These are phyloP conservation scores for Kuschelorhynchus macadamiae DNA, from an alignment of 2,888 invertebrate genomes.

Conservation along the genomic window DNA sequence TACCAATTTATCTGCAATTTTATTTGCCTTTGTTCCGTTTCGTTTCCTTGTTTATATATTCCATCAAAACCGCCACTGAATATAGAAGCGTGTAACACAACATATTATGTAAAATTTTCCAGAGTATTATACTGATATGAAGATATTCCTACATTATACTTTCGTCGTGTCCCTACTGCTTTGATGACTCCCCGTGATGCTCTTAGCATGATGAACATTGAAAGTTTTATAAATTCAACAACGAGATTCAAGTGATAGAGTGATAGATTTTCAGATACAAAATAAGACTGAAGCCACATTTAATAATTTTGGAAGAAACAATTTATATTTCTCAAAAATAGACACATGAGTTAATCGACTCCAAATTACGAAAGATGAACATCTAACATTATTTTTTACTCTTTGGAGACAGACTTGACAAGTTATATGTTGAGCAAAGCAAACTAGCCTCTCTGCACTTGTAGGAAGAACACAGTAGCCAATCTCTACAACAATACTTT, in stretches of 20 bases:
- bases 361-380: too few relatives aligned
- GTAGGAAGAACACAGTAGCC: too few relatives aligned
- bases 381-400: too few relatives aligned
- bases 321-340: too few relatives aligned
- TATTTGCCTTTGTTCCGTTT: neutral
- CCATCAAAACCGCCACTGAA: constrained; percentile 10
- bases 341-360: too few relatives aligned
- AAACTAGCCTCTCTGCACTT: too few relatives aligned
- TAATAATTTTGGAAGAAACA: neutral
- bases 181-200: constrained; percentile 29
- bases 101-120: constrained; percentile 37
- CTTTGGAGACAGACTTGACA: too few relatives aligned
- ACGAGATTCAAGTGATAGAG: constrained; percentile 6
- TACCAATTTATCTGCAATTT: constrained; percentile 10
- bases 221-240: constrained; percentile 31
- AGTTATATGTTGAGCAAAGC: too few relatives aligned
- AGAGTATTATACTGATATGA: constrained; percentile 30
- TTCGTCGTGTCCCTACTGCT: too few relatives aligned
- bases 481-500: too few relatives aligned
- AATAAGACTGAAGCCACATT: neutral
- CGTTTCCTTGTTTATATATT: constrained; percentile 16
- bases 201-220: constrained; percentile 37
- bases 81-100: constrained; percentile 23
- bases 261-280: neutral
- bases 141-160: constrained; percentile 33